Conservation (phyloP, 2,888 invertebrate species). For the Thalpophila matura region DNA sequence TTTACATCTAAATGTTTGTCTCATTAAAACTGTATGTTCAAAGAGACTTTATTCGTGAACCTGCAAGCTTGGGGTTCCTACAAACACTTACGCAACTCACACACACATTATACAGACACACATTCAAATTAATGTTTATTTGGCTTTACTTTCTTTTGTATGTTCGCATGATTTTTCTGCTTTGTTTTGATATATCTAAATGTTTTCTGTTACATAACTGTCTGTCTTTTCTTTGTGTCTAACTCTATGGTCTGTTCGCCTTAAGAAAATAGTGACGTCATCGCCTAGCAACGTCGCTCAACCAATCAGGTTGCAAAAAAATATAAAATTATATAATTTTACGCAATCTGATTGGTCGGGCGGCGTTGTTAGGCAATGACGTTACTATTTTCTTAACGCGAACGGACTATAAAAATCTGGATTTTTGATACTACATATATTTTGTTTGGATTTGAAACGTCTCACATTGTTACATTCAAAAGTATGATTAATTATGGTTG, state of each 20-base stretch:
- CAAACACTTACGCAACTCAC: neutral
- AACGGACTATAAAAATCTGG: too few relatives aligned
- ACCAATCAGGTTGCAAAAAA: too few relatives aligned
- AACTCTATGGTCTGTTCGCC: neutral
- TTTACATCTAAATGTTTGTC: neutral
- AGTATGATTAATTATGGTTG: neutral
- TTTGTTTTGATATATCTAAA: neutral
- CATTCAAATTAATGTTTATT: constrained; percentile 37
- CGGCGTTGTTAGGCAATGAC: too few relatives aligned
- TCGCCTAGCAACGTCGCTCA: too few relatives aligned
- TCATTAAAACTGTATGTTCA: neutral
- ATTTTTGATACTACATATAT: too few relatives aligned
- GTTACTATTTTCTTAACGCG: too few relatives aligned
- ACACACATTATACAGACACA: constrained; percentile 18
- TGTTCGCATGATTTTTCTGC: constrained; percentile 37
- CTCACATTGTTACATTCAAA: neutral
- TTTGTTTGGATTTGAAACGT: neutral
- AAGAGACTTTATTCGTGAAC: constrained; percentile 20
- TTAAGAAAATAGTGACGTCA: too few relatives aligned
- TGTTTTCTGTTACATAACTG: neutral
- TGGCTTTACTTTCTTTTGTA: constrained; percentile 33
- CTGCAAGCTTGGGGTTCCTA: constrained; percentile 15
- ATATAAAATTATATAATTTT: too few relatives aligned
- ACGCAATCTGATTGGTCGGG: too few relatives aligned
- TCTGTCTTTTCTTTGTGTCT: neutral